Evolutionary conservation across 2,113 vertebrate genomes (phyloP).

Genomic region (Hyla sarda): DNA sequence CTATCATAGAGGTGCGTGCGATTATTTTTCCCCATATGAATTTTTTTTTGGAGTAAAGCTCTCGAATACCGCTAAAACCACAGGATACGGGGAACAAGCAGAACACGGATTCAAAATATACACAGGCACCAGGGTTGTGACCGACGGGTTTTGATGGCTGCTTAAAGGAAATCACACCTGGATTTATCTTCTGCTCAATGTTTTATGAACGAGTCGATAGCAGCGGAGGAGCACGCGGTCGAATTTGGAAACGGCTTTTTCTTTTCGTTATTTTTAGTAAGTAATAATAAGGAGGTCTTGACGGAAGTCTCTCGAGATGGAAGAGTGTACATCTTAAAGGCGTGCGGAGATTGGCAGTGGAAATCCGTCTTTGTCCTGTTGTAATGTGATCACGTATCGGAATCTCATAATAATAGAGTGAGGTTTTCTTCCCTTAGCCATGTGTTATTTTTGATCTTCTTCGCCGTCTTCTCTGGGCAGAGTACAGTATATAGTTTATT

Average conservation of each 20-base stretch:
- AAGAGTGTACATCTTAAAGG: not conserved
- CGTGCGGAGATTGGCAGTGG: not conserved
- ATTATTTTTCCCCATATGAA: conserved; percentile 16
- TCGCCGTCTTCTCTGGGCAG: not conserved
- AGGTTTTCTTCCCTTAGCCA: not conserved
- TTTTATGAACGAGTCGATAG: not conserved
- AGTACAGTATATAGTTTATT: not conserved
- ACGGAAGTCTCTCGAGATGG: conserved; percentile 8
- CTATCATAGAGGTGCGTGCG: not conserved
- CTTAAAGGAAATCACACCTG: not conserved
- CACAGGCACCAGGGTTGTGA: not conserved
- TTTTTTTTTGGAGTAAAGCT: conserved; percentile 24
- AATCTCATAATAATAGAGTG: not conserved
- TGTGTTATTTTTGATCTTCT: not conserved
- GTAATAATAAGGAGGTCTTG: conserved; percentile 10
- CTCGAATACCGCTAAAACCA: not conserved
- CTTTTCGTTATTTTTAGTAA: not conserved
- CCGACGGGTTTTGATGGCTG: not conserved
- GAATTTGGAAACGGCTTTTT: not conserved
- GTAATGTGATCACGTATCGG: not conserved
- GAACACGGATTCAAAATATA: not conserved
- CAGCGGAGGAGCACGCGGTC: not conserved
- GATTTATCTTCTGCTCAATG: not conserved
- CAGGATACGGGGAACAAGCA: not conserved
- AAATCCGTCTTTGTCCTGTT: conserved; percentile 5